These are phyloP conservation scores for Eueides isabella DNA, from an alignment of 1,140 invertebrate species.

Conservation along the genomic window DNA sequence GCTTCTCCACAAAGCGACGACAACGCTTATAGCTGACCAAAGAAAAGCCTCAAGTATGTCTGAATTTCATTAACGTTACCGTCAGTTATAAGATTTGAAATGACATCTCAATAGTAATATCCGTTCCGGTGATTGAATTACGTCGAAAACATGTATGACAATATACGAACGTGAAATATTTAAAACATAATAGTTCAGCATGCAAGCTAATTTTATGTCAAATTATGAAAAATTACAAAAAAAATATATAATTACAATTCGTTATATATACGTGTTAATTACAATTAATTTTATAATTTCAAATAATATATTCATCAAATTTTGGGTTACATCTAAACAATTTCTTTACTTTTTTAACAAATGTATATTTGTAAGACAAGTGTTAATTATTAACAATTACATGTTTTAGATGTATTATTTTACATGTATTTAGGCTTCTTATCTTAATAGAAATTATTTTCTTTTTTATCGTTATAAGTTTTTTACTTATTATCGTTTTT, in stretches of 20 bases:
- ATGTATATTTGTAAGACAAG: too few relatives aligned
- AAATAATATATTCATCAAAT: too few relatives aligned
- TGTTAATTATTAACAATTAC: neutral
- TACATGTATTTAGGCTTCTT: neutral
- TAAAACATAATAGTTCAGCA: conserved; percentile 3
- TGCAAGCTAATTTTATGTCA: neutral
- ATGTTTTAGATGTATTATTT: too few relatives aligned
- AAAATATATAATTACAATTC: neutral
- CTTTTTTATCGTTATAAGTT: neutral
- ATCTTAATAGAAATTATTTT: neutral
- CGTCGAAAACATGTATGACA: conserved; percentile 43
- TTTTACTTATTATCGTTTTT: neutral
- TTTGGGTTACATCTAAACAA: too few relatives aligned
- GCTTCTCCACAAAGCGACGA: conserved; percentile 61
- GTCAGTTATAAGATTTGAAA: conserved; percentile 33
- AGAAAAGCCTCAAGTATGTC: conserved; percentile 66
- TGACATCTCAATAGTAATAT: conserved; percentile 60
- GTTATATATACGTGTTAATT: too few relatives aligned
- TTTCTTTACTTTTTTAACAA: too few relatives aligned
- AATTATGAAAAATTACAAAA: neutral
- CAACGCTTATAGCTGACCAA: conserved; percentile 44
- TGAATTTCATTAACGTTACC: conserved; percentile 43
- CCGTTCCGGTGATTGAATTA: conserved; percentile 56
- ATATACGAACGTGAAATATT: neutral
- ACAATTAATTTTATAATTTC: too few relatives aligned